Evolutionary conservation across 2,888 invertebrate genomes (phyloP).

Genomic region (Ctena decussata): DNA sequence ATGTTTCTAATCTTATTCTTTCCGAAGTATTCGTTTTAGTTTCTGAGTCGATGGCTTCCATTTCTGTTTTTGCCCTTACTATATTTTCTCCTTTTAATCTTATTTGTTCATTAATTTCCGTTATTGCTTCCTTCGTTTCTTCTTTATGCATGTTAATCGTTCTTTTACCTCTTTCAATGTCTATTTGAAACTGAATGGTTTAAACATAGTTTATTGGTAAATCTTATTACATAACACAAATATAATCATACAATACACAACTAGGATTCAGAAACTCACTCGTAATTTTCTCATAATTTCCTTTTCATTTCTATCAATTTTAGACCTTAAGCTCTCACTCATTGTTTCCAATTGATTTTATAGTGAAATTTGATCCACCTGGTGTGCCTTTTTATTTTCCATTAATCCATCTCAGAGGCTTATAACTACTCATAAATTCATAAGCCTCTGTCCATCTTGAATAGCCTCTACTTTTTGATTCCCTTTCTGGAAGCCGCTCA

Average conservation of each 20-base stretch:
- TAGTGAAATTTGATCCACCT: neutral
- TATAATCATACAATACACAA: too few relatives aligned
- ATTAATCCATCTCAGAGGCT: neutral
- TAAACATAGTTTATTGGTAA: too few relatives aligned
- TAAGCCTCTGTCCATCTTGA: too few relatives aligned
- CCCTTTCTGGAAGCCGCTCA: neutral
- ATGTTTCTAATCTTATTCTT: neutral
- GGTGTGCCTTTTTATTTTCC: neutral
- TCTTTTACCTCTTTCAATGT: neutral
- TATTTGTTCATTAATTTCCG: neutral
- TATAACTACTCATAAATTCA: too few relatives aligned
- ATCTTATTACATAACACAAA: too few relatives aligned
- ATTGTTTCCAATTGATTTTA: neutral
- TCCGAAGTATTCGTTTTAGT: neutral
- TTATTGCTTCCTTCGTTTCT: neutral
- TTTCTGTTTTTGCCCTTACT: neutral
- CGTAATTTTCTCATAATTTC: too few relatives aligned
- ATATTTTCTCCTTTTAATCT: neutral
- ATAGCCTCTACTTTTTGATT: neutral
- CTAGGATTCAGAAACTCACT: too few relatives aligned
- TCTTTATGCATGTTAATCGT: neutral
- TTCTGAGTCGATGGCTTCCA: neutral
- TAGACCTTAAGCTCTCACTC: neutral
- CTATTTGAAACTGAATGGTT: neutral
- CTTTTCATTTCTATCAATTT: neutral